phyloP scores from a whole-genome alignment of 2,888 invertebrate species.

The Metallyticus violacea region DNA sequence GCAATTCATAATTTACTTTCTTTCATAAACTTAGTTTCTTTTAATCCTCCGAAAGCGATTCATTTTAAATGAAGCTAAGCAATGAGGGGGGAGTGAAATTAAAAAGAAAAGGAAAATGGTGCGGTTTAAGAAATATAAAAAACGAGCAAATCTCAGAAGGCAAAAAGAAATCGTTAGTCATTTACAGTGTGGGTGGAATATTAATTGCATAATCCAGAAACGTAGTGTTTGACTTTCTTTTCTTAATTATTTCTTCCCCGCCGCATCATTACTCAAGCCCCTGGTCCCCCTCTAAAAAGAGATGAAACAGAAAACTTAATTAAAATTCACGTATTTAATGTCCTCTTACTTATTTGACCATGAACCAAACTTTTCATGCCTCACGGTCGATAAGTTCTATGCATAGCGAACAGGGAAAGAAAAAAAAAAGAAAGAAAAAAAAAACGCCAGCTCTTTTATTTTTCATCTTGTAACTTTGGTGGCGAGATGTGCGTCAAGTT shows the following conservation, averaged over 20 bases:
- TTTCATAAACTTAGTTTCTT: neutral
- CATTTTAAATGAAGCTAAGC: neutral
- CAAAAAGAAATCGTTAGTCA: slow-evolving; percentile 6
- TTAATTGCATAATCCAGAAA: slow-evolving; percentile 11
- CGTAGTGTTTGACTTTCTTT: slow-evolving; percentile 9
- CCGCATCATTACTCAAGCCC: neutral
- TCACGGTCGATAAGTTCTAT: neutral
- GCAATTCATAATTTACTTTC: neutral
- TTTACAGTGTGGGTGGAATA: slow-evolving; percentile 1
- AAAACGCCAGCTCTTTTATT: too few species aligned
- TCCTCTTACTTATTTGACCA: neutral
- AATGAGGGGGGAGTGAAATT: neutral
- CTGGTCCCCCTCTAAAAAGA: neutral
- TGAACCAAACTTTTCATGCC: neutral
- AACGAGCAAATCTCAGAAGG: neutral
- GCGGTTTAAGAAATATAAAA: neutral
- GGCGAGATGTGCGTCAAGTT: too few species aligned
- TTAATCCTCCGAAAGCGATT: neutral
- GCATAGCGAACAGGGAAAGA: too few species aligned
- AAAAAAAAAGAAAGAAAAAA: too few species aligned
- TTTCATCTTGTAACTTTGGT: too few species aligned
- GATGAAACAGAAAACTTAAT: neutral
- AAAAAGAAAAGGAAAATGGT: neutral
- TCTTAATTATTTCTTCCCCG: slow-evolving; percentile 14
- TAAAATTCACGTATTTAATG: neutral